Percentiles rank a stretch among this genome's conserved stretches.
These are phyloP conservation scores for Zele albiditarsus DNA, from an alignment of 2,888 invertebrate genomes.

Conservation along the genomic window DNA sequence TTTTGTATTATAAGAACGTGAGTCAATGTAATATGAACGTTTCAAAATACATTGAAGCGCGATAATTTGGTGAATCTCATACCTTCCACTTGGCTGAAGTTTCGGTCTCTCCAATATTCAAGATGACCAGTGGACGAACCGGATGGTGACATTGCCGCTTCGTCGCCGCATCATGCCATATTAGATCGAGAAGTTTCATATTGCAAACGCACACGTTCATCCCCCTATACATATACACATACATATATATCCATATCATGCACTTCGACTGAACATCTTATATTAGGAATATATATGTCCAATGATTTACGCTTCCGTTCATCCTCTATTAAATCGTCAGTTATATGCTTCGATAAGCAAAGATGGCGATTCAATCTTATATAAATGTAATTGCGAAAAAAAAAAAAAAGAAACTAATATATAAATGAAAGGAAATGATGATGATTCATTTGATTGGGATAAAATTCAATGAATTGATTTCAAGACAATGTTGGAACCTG, in stretches of 20 bases:
- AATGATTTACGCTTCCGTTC: conserved; percentile 22
- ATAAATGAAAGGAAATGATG: background rate
- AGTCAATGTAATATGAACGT: conserved; percentile 37
- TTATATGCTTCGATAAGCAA: background rate
- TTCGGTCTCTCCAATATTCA: conserved; percentile 70
- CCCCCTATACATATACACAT: conserved; percentile 7
- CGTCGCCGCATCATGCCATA: conserved; percentile 71
- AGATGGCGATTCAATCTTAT: background rate
- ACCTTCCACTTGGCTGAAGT: conserved; percentile 69
- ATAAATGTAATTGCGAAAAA: background rate
- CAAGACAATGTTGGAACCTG: no score
- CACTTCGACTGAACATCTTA: conserved; percentile 24
- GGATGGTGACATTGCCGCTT: conserved; percentile 68
- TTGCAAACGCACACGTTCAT: conserved; percentile 55
- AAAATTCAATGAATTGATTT: no score
- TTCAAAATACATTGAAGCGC: conserved; percentile 51
- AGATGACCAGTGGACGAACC: conserved; percentile 67
- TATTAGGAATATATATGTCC: conserved; percentile 6
- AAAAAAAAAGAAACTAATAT: no score
- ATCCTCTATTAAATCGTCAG: conserved; percentile 26
- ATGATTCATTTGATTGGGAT: background rate
- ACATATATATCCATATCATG: background rate
- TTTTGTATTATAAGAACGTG: background rate
- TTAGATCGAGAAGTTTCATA: conserved; percentile 71
- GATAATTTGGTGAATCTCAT: conserved; percentile 69